Conservation (phyloP, 2,113 vertebrate species). For the Leiothrix lutea region DNA sequence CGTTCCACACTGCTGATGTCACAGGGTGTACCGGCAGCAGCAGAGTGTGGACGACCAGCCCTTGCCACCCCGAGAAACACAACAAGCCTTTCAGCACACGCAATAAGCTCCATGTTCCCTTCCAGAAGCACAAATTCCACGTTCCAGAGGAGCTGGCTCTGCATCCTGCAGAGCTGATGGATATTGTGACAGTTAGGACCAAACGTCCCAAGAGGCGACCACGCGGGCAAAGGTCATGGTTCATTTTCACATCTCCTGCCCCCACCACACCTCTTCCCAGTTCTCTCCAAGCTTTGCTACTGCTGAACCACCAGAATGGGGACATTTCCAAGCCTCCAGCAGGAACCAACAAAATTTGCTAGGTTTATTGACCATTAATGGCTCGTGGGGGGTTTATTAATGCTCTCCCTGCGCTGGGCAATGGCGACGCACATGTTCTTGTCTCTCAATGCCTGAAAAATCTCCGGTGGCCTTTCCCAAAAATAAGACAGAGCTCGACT, state of each 20-base stretch:
- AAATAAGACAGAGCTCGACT: not conserved
- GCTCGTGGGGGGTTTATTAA: too few relatives aligned
- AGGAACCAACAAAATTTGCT: not conserved
- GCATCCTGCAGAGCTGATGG: not conserved
- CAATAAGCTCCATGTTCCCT: not conserved
- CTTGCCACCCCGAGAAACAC: not conserved
- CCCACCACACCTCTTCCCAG: not conserved
- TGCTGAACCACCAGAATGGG: not conserved
- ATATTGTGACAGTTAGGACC: not conserved
- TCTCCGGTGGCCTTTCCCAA: not conserved
- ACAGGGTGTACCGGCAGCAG: fast-evolving
- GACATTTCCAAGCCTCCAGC: not conserved
- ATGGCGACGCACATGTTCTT: fast-evolving
- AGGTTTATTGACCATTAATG: not conserved
- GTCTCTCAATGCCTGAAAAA: not conserved
- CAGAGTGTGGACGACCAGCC: not conserved
- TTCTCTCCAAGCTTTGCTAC: not conserved
- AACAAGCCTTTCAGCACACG: not conserved
- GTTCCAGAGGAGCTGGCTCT: not conserved
- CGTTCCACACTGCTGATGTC: not conserved
- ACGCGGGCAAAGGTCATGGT: not conserved
- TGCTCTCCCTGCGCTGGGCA: not conserved
- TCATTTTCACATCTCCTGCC: not conserved
- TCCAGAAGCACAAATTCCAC: slow-evolving; percentile 20
- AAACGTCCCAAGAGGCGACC: not conserved